Base-by-base conservation (phyloP, 2,888 invertebrate genomes). In the Caenorhabditis doughertyi region DNA sequence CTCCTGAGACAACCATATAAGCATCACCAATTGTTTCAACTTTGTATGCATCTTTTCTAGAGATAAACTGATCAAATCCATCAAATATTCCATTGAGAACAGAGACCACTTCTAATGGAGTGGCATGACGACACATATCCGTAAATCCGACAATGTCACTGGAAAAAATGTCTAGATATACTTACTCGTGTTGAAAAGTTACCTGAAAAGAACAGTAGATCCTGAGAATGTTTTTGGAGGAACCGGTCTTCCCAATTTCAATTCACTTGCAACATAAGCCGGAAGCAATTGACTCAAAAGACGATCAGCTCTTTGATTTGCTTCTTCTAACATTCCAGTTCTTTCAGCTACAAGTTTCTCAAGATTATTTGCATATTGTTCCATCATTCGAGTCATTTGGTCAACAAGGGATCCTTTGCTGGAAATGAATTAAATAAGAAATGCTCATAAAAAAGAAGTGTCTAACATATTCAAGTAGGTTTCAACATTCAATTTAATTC, bases 281-380 rank as follows among this genome's bases (percentile, higher is more conserved):
- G 90, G 91, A 21, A 91, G 79, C 4, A 91, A 82, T 76, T 91
- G 91, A 53, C 85, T 83, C 13, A 91, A 82, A 0, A 91, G 84
- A 32, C 87, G 84, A 71, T 91, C 91, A 0, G 91, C 91, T 67
- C 88, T 72, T 4, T 81, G 67, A 56, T 91, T 91, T 1, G 91
- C 91, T 67, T 91, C 91, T 64, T 91, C 91, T 67, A 91, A 83
- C 90, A 91, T 89, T 79, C 89, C 90, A 25, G 91, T 91, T 74
- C 91, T 71, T 49, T 91, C 91, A 27, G 89, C 84, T 8, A 91
- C 91, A 8, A 91, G 35, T 53, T 91, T 91, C 79, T 91, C 91
- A 49, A 91, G 80, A 71, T 91, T 91, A 64, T 91, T 91, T 13
- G 91, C 90, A 58, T 91, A 91, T 65, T 90, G 84, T 58, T 85